Base-by-base conservation (phyloP, 2,797 vertebrate species). In the Pyrocephalus nanus region DNA sequence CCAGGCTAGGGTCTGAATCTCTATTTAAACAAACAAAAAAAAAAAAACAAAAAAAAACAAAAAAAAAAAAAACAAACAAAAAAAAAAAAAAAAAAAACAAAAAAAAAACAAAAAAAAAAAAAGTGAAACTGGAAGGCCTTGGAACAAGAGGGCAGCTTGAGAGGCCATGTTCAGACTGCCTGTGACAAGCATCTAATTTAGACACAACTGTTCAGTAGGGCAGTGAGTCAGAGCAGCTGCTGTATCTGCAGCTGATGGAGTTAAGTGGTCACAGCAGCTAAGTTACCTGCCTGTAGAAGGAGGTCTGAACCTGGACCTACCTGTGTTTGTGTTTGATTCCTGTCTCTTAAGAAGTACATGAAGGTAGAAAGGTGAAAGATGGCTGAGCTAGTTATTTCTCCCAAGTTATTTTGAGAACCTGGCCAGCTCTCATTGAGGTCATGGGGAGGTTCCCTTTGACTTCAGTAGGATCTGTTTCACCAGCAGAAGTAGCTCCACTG, bases 71-170 rank as follows among this genome's bases (percentile, higher is more conserved):
- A 4, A 16, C 53, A 57, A 71, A 69, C 57, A 70, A 57, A 71
- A 69, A 61, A 66, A 47, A 16, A 58, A 57, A 71, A 69, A 61
- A 70, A 57, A 71, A 69, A 61, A 66, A 47, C 11, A 65, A 30
- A 16, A 53, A 62, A 43, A 88, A 4, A 71, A n/a, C n/a, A 69
- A 61, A 66, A 47, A 13, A 69, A 30, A 16, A 53, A 62, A 47
- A 88, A 4, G 4, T 22, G 25, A 74, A 94, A 92, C 94, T 92
- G 96, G 96, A 96, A 96, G 96, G 94, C 18, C 22, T 88, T 91
- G 96, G 90, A 96, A 70, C 91, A 93, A 92, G 92, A 79, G 73
- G 90, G 88, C 61, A 9, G 29, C 87, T 86, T 0, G 2, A 40
- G 40, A 50, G 71, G 30, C 58, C 19, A 2, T 67, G 74, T 90